Percentiles rank a stretch among this genome's conserved stretches.
Conservation (phyloP, 1,140 invertebrate genomes). For the Mya arenaria region DNA sequence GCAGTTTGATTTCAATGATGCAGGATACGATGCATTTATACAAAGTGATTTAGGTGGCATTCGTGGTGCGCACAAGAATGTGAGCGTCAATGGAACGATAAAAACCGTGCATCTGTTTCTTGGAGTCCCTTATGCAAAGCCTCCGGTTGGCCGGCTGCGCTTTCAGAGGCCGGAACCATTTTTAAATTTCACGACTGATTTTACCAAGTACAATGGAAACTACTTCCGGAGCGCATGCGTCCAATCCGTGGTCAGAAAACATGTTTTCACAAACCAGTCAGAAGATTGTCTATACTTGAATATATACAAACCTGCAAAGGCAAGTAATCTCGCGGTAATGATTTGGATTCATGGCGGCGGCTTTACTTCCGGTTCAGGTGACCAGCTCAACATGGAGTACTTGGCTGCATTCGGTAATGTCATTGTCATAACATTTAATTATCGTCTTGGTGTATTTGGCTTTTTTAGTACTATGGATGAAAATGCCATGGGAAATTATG, state of each 20-base stretch:
- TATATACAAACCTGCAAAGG: conserved; percentile 50
- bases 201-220: conserved; percentile 27
- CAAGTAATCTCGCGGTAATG: conserved; percentile 55
- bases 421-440: conserved; percentile 89
- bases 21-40: no score
- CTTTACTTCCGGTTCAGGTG: conserved; percentile 50
- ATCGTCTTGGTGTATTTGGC: conserved; percentile 92
- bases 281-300: conserved; percentile 63
- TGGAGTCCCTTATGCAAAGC: conserved; percentile 86
- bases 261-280: conserved; percentile 13
- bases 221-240: conserved; percentile 32
- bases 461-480: conserved; percentile 85
- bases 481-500: conserved; percentile 78
- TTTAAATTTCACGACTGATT: conserved; percentile 9
- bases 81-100: conserved; percentile 23
- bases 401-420: conserved; percentile 89
- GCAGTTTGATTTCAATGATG: no score
- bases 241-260: conserved; percentile 6
- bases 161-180: conserved; percentile 79
- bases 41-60: no score
- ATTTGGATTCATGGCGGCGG: conserved; percentile 65
- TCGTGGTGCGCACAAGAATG: no score
- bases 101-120: conserved; percentile 83
- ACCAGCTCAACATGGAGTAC: conserved; percentile 36
- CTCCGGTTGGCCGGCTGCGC: conserved; percentile 85